phyloP scores from a whole-genome alignment of 2,113 vertebrate genomes.

The Tachycineta bicolor region DNA sequence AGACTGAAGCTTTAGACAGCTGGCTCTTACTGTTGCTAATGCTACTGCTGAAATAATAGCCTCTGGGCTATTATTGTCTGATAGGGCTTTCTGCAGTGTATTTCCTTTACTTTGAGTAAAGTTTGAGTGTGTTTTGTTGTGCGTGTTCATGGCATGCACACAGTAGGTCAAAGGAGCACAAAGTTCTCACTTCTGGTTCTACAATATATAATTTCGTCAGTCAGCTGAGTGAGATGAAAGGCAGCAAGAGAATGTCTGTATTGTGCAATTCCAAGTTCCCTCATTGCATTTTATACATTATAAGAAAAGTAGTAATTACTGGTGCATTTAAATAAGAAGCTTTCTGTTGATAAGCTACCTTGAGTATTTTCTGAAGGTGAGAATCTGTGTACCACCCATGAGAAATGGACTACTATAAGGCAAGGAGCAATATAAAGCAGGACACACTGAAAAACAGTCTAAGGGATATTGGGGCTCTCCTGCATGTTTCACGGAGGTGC shows the following conservation, averaged over 20 bases:
- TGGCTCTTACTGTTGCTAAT: background rate
- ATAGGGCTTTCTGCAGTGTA: background rate
- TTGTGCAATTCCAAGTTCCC: background rate
- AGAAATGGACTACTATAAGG: background rate
- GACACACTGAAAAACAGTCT: background rate
- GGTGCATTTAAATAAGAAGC: background rate
- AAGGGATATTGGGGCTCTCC: background rate
- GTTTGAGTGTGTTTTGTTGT: background rate
- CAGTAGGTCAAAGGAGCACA: background rate
- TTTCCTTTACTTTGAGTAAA: background rate
- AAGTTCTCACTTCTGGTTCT: background rate
- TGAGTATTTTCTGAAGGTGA: background rate
- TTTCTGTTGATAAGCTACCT: background rate
- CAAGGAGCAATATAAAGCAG: background rate
- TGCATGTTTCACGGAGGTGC: background rate
- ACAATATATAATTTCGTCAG: background rate
- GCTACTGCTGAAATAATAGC: background rate
- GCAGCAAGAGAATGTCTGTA: background rate
- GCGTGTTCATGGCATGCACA: background rate
- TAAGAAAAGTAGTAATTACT: background rate
- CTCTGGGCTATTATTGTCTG: background rate
- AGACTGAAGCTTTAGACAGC: background rate
- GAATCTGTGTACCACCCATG: background rate
- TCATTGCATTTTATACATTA: background rate
- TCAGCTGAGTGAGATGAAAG: background rate